A percentile compares a stretch with the other conserved stretches of the same genome.
Conservation (phyloP, 2,113 vertebrate species). For the Pollachius pollachius region DNA sequence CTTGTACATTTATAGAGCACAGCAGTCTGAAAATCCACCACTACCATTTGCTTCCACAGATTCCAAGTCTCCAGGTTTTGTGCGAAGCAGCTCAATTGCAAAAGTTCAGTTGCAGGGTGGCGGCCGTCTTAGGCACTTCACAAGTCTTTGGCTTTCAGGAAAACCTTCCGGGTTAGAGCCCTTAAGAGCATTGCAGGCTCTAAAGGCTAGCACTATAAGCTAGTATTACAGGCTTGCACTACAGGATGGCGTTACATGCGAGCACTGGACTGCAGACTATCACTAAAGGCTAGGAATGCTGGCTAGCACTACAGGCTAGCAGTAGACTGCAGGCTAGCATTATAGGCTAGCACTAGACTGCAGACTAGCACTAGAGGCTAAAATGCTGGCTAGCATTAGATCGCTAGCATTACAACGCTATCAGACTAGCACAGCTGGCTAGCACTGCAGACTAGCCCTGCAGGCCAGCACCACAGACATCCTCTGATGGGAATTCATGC, state of each 20-base stretch:
- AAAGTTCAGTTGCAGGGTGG: constrained; percentile 34
- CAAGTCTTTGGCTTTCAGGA: constrained; percentile 68
- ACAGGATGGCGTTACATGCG: neutral
- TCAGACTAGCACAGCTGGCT: neutral
- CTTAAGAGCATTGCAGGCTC: constrained; percentile 59
- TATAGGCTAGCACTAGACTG: neutral
- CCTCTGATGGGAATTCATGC: too few species aligned
- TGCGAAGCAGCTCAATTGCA: neutral
- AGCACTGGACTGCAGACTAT: neutral
- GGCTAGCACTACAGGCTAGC: constrained; percentile 16
- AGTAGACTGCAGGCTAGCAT: constrained; percentile 5
- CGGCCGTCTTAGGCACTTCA: constrained; percentile 71
- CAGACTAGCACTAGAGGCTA: neutral
- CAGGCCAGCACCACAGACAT: too few species aligned
- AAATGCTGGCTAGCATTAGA: neutral
- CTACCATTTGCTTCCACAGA: too few species aligned
- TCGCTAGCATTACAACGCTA: constrained; percentile 20
- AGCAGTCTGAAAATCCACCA: too few species aligned
- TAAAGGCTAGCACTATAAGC: constrained; percentile 19
- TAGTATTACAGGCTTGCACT: neutral
- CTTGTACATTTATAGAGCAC: neutral
- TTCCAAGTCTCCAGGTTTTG: neutral
- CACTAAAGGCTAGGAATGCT: constrained; percentile 22
- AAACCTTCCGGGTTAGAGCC: constrained; percentile 41
- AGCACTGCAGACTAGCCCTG: neutral